Evolutionary conservation across 2,113 vertebrate genomes (phyloP).

Genomic region (Passerina amoena): DNA sequence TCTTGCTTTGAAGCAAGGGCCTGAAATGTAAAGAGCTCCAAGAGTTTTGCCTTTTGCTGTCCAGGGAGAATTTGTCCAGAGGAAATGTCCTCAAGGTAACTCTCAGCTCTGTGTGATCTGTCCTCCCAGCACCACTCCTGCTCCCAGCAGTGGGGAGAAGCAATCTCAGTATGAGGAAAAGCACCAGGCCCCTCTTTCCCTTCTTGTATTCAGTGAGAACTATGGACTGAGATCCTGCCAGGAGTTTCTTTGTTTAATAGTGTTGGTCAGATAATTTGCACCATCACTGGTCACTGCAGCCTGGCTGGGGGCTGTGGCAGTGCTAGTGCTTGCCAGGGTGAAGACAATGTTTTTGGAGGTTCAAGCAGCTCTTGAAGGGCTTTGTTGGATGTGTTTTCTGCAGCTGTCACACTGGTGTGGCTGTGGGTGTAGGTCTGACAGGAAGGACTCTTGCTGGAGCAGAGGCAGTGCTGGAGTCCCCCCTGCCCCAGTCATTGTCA

Average conservation of each 20-base stretch:
- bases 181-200: neutral
- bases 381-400: neutral
- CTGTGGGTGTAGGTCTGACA: neutral
- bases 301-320: neutral
- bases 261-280: neutral
- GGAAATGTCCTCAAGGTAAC: neutral
- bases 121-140: rapidly evolving
- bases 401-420: neutral
- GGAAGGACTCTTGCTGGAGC: neutral
- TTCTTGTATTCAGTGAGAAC: neutral
- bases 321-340: neutral
- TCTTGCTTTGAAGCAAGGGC: neutral
- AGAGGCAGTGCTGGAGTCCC: neutral
- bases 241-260: neutral
- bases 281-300: neutral
- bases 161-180: neutral
- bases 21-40: neutral
- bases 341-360: neutral
- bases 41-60: neutral
- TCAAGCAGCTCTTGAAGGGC: neutral
- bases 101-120: neutral
- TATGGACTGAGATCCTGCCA: neutral
- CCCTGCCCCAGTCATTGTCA: neutral
- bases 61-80: neutral
- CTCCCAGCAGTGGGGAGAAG: neutral